Conservation (phyloP, 2,797 vertebrate species). For the Tachyglossus aculeatus region DNA sequence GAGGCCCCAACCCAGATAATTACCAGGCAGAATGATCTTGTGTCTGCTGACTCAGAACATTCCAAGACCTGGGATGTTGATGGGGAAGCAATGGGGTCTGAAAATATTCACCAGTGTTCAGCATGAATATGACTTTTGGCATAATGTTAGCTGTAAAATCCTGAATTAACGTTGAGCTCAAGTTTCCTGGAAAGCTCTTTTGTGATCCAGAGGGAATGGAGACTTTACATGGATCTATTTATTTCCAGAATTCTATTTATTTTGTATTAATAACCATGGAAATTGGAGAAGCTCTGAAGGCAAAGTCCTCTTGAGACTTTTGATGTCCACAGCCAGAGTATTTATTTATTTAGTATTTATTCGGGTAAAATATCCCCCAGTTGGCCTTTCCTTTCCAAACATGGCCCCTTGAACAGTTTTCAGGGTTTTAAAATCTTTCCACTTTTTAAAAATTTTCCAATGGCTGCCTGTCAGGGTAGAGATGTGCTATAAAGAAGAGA, state of each 20-base stretch:
- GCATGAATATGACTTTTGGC: slow-evolving; percentile 2
- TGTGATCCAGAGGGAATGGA: background rate
- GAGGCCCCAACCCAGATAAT: no score
- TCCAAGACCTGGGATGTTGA: no score
- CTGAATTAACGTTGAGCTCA: slow-evolving; percentile 4
- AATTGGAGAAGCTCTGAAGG: background rate
- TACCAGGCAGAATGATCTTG: no score
- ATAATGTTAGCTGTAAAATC: slow-evolving; percentile 4
- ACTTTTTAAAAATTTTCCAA: background rate
- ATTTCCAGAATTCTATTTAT: background rate
- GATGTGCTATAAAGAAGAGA: no score
- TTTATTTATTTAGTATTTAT: background rate
- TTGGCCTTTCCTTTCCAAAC: slow-evolving; percentile 15
- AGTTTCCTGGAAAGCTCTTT: background rate
- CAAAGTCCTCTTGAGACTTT: background rate
- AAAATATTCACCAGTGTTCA: background rate
- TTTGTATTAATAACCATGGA: slow-evolving; percentile 13
- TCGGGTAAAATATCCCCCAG: background rate
- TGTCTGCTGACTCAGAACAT: no score
- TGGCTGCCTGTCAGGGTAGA: slow-evolving; percentile 1
- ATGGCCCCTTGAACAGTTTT: background rate
- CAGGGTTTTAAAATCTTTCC: background rate
- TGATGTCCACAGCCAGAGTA: background rate
- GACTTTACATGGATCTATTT: background rate
- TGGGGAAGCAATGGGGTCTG: background rate